Percentiles rank a stretch among this genome's conserved stretches.
Evolutionary conservation across 2,888 invertebrate species (phyloP).

Genomic region (Mechanitis messenoides): DNA sequence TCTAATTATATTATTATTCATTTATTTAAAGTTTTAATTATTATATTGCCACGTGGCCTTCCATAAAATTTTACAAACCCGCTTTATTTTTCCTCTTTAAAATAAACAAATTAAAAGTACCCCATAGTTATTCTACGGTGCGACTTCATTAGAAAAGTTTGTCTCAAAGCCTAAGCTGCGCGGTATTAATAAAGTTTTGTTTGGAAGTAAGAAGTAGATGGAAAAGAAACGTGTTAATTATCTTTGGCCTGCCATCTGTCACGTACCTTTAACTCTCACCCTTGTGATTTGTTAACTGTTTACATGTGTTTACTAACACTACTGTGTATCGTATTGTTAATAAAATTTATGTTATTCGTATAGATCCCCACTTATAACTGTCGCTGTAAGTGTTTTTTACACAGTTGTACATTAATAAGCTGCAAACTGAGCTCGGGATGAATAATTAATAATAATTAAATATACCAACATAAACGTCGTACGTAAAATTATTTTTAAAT

Average conservation of each 20-base stretch:
- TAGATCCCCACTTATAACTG: too few relatives aligned
- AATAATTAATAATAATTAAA: conserved; percentile 26
- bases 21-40: conserved; percentile 6
- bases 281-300: conserved; percentile 1
- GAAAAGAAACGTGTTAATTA: conserved; percentile 75
- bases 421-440: conserved; percentile 13
- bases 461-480: conserved; percentile 24
- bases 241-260: conserved; percentile 62
- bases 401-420: conserved; percentile 14
- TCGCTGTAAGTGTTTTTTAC: neutral
- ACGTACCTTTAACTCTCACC: conserved; percentile 34
- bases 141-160: conserved; percentile 75
- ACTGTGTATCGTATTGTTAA: too few relatives aligned
- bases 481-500: conserved; percentile 37
- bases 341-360: too few relatives aligned
- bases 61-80: conserved; percentile 12
- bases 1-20: neutral
- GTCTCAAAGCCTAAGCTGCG: conserved; percentile 68
- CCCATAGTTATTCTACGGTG: conserved; percentile 65
- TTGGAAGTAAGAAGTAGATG: conserved; percentile 53
- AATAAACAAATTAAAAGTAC: conserved; percentile 67
- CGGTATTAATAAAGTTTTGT: conserved; percentile 76
- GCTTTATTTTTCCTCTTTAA: conserved; percentile 41
- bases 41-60: neutral
- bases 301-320: too few relatives aligned